Conservation (phyloP, 2,888 invertebrate genomes). For the Eumerus sabulonum region DNA sequence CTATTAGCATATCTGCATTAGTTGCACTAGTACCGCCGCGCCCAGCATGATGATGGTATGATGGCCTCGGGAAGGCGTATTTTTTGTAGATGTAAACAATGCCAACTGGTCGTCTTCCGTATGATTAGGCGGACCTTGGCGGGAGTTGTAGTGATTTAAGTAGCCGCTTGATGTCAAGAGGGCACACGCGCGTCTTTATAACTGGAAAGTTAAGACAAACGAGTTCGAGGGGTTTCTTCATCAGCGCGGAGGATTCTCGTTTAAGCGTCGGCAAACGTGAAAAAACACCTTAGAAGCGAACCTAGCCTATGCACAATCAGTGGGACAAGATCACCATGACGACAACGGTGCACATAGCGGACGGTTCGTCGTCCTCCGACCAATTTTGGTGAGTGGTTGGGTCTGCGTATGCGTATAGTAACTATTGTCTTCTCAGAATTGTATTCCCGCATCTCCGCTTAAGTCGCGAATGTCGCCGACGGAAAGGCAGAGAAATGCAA, state of each 20-base stretch:
- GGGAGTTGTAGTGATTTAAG: slow-evolving; percentile 34
- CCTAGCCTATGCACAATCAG: slow-evolving; percentile 31
- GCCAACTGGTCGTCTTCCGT: slow-evolving; percentile 39
- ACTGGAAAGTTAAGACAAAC: slow-evolving; percentile 3
- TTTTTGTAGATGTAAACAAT: slow-evolving; percentile 52
- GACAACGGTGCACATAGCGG: too few species aligned
- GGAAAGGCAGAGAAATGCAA: slow-evolving; percentile 23
- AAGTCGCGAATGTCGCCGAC: neutral
- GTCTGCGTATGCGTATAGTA: slow-evolving; percentile 20
- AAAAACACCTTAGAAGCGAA: slow-evolving; percentile 10
- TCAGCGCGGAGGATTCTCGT: slow-evolving; percentile 45
- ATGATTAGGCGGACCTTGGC: slow-evolving; percentile 35
- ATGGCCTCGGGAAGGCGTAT: slow-evolving; percentile 38
- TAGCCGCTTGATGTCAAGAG: slow-evolving; percentile 33
- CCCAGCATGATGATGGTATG: slow-evolving; percentile 48
- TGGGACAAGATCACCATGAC: slow-evolving; percentile 30
- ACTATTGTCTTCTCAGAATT: slow-evolving; percentile 63
- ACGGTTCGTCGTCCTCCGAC: slow-evolving; percentile 9
- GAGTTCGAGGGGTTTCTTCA: slow-evolving; percentile 62
- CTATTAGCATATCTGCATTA: slow-evolving; percentile 51
- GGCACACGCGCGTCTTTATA: slow-evolving; percentile 14
- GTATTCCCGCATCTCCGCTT: slow-evolving; percentile 12
- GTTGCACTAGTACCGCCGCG: slow-evolving; percentile 39
- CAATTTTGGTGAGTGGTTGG: slow-evolving; percentile 64
- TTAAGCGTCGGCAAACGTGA: slow-evolving; percentile 53